These are phyloP conservation scores for Lumbricus terrestris DNA, from an alignment of 2,888 invertebrate species.

Conservation along the genomic window DNA sequence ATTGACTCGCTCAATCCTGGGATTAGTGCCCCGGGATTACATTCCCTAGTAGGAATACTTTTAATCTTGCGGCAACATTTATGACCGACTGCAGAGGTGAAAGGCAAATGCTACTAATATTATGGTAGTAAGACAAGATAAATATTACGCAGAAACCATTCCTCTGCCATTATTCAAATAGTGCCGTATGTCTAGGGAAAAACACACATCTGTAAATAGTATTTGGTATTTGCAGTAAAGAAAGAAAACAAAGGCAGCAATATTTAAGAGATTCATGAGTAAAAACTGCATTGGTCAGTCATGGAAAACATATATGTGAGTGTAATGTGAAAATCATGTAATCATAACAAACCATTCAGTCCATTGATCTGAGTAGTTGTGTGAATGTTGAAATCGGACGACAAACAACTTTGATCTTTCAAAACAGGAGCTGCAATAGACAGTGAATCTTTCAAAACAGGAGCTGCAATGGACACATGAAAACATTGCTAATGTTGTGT, in stretches of 20 bases:
- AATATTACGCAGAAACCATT: neutral
- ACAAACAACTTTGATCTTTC: constrained; percentile 13
- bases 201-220: neutral
- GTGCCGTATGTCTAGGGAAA: neutral
- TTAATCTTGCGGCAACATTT: no score
- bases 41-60: no score
- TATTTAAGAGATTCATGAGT: neutral
- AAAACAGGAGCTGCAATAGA: neutral
- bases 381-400: constrained; percentile 24
- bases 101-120: no score
- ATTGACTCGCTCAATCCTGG: no score
- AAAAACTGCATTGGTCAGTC: neutral
- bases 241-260: neutral
- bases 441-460: constrained; percentile 3
- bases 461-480: neutral
- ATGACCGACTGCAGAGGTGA: no score
- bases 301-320: no score
- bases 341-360: constrained; percentile 19
- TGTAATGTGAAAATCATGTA: no score
- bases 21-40: no score
- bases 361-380: constrained; percentile 20
- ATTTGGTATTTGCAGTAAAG: neutral
- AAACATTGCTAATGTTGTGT: neutral
- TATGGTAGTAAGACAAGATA: neutral
- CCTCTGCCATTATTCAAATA: neutral